Base-by-base conservation (phyloP, 2,888 invertebrate genomes). In the Lymantria dispar region DNA sequence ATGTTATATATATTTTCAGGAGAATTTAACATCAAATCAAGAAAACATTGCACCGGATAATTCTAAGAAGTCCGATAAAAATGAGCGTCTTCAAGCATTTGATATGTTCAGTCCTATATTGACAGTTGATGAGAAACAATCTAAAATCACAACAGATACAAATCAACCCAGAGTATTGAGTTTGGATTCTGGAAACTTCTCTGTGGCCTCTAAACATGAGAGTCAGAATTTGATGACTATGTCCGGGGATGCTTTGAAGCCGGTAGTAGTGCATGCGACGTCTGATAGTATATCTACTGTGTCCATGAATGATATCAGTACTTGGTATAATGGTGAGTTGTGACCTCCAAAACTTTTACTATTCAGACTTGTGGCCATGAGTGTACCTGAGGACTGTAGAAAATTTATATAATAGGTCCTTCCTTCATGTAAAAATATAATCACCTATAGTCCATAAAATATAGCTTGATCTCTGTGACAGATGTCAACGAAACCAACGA, bases 271-370 rank as follows among this genome's bases (percentile, higher is more conserved):
- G 0, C 85, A 89, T 51, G 76, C 79, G 0, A 84, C 85, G 0
- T 83, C 87, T 0, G 90, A 92, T 45, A 90, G 83, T 33, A 87
- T 91, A 61, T 87, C 91, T 1, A 87, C 92, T 31, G 91, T 92
- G 13, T 92, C 92, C 12, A 92, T 92, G 78, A 91, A 92, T 62
- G 94, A 94, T 79, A 92, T 94, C 42, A 95, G 94, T 68, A 93
- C 92, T 55, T 95, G 95, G 95, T 92, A 94, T 74, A 93, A 94
- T 90, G 91, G 87, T 85, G 47, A 78, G 82, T 68, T 10, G n/a
- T 30, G 0, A 22, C 5, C 2, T 22, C 22, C 22, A 5, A 13
- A 12, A 39, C 8, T 39, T n/a, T n/a, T n/a, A n/a, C n/a, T n/a
- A n/a, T n/a, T n/a, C n/a, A n/a, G n/a, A n/a, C n/a, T n/a, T n/a